Evolutionary conservation across 2,113 vertebrate genomes (phyloP).

Genomic region (Xiphophorus hellerii): DNA sequence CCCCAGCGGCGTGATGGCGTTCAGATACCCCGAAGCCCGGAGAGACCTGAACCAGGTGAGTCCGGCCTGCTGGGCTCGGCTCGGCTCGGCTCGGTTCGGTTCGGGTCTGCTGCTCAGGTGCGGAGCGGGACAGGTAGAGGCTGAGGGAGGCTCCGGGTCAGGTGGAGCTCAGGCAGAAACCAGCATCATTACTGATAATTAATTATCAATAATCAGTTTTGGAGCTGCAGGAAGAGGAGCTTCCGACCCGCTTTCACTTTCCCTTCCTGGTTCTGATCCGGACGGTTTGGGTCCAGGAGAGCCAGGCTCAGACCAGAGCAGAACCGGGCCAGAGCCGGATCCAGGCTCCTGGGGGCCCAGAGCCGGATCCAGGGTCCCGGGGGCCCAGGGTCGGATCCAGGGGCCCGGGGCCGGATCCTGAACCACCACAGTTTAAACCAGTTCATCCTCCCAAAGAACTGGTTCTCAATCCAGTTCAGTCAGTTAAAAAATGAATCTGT

Average conservation of each 20-base stretch:
- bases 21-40: background rate
- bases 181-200: background rate
- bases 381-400: no score
- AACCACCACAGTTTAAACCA: no score
- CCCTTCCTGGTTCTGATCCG: background rate
- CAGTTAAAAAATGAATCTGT: background rate
- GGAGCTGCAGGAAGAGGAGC: no score
- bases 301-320: slow-evolving; percentile 64
- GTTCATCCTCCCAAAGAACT: no score
- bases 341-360: no score
- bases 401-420: no score
- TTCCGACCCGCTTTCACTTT: background rate
- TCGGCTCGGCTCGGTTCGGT: background rate
- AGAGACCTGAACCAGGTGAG: background rate
- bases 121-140: no score
- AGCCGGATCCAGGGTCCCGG: no score
- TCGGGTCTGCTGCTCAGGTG: background rate
- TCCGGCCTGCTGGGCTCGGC: background rate
- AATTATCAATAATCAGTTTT: background rate
- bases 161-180: background rate
- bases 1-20: background rate
- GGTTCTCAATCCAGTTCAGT: background rate
- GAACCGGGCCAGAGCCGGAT: no score
- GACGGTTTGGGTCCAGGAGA: slow-evolving; percentile 12
- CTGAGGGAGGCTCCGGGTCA: no score